These are phyloP conservation scores for Idaea aversata DNA, from an alignment of 2,888 invertebrate genomes.

Conservation along the genomic window DNA sequence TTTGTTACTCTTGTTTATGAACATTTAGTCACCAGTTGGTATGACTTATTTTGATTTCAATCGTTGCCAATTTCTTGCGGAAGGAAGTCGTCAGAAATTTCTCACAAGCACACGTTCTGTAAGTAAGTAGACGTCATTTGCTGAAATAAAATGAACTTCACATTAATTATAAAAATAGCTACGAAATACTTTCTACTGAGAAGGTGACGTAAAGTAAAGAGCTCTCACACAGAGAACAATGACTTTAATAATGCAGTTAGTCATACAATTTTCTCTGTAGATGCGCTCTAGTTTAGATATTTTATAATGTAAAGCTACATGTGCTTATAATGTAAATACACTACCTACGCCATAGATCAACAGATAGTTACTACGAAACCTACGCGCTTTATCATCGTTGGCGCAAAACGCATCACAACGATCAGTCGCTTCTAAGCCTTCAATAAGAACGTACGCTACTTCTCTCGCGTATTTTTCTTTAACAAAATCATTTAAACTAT, in stretches of 20 bases:
- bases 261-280: no score
- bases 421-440: background rate
- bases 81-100: background rate
- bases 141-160: background rate
- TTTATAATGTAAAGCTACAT: background rate
- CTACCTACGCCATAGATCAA: background rate
- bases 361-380: background rate
- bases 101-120: background rate
- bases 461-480: no score
- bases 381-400: background rate
- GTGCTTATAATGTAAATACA: background rate
- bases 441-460: background rate
- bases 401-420: background rate
- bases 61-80: background rate
- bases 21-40: background rate
- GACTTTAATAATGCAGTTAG: background rate
- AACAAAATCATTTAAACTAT: conserved; percentile 30
- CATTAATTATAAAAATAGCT: background rate
- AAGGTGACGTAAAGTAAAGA: background rate
- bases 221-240: background rate
- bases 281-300: no score
- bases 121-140: background rate
- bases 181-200: background rate
- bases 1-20: no score
- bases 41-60: background rate